Evolutionary conservation across 2,888 invertebrate genomes (phyloP).

Genomic region (Spialia ferax): DNA sequence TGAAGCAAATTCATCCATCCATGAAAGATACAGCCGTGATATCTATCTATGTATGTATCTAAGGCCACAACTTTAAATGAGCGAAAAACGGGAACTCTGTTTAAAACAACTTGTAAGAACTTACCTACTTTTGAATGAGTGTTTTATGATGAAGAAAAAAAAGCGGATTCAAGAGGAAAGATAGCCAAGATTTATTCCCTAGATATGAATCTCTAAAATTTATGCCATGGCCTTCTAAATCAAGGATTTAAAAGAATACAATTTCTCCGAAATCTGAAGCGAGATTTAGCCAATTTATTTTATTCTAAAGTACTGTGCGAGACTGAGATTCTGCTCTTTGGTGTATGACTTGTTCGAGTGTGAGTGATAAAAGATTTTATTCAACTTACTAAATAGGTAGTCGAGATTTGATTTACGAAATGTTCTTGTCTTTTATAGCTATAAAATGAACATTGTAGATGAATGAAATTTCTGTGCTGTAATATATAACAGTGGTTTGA

Average conservation of each 20-base stretch:
- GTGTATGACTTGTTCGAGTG: neutral
- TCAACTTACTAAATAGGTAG: neutral
- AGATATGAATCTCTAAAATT: slow-evolving; percentile 38
- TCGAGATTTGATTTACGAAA: no score
- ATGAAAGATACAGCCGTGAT: no score
- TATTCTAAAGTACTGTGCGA: slow-evolving; percentile 20
- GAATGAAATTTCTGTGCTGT: no score
- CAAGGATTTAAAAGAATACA: slow-evolving; percentile 36
- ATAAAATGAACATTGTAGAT: no score
- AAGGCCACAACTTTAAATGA: neutral
- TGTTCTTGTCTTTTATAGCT: no score
- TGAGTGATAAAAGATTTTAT: neutral
- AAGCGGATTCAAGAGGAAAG: slow-evolving; percentile 14
- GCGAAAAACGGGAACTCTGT: neutral
- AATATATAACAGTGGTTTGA: no score
- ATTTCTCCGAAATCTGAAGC: slow-evolving; percentile 25
- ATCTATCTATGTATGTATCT: neutral
- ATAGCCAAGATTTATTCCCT: slow-evolving; percentile 33
- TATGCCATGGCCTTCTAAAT: slow-evolving; percentile 21
- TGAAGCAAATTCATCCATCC: no score
- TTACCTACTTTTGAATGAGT: slow-evolving; percentile 14
- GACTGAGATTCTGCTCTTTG: neutral
- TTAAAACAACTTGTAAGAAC: neutral
- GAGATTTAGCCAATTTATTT: slow-evolving; percentile 32
- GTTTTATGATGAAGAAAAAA: slow-evolving; percentile 32